Conservation (phyloP, 2,888 invertebrate species). For the Aspidiotus destructor region DNA sequence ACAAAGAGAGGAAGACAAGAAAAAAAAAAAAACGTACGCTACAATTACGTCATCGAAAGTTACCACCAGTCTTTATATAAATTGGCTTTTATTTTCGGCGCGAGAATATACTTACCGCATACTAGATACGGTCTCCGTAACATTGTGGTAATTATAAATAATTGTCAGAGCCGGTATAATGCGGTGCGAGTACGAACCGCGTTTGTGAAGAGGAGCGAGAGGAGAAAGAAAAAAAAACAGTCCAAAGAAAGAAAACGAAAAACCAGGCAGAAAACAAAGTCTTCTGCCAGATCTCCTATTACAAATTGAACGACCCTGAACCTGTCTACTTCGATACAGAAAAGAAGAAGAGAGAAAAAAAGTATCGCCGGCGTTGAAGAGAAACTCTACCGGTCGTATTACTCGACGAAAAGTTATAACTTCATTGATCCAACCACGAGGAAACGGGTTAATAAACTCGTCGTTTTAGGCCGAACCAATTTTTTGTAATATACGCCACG, state of each 20-base stretch:
- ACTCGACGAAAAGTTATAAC: slow-evolving; percentile 3
- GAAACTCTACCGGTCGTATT: slow-evolving; percentile 1
- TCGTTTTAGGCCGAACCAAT: slow-evolving; percentile 23
- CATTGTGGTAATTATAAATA: background rate
- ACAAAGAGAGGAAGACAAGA: too few species aligned
- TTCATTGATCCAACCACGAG: slow-evolving; percentile 16
- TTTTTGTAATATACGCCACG: slow-evolving; percentile 18
- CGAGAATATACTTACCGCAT: too few species aligned
- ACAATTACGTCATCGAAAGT: too few species aligned
- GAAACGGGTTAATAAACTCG: slow-evolving; percentile 27
- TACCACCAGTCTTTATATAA: too few species aligned
- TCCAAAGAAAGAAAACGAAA: background rate
- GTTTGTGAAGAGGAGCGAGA: background rate
- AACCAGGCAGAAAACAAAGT: background rate
- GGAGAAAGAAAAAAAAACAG: background rate
- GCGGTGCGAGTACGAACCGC: too few species aligned
- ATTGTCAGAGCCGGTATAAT: background rate
- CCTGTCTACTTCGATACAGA: slow-evolving; percentile 23
- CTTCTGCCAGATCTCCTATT: slow-evolving; percentile 22
- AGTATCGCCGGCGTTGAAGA: slow-evolving; percentile 16
- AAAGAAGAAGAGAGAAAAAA: background rate
- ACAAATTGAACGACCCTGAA: slow-evolving; percentile 32
- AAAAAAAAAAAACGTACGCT: too few species aligned
- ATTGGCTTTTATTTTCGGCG: too few species aligned
- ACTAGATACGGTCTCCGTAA: too few species aligned